Evolutionary conservation across 2,113 vertebrate genomes (phyloP).

Genomic region (Malurus alboscapulatus): DNA sequence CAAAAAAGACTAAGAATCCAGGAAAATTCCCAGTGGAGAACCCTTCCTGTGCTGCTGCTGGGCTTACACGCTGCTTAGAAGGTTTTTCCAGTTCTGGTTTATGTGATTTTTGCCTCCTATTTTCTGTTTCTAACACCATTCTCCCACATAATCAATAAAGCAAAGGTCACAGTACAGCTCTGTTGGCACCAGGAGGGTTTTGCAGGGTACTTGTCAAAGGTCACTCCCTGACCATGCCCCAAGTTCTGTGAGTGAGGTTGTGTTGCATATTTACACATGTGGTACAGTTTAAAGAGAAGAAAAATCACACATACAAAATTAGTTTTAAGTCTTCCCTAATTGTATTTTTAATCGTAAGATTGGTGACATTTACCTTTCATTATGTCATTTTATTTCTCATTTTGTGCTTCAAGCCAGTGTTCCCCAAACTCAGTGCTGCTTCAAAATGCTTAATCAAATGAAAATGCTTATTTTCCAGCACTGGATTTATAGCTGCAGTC

Average conservation of each 20-base stretch:
- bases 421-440: neutral
- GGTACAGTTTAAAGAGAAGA: neutral
- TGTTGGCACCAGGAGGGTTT: neutral
- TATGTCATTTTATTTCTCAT: conserved; percentile 1
- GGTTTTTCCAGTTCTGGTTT: neutral
- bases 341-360: conserved; percentile 44
- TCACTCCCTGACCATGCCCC: neutral
- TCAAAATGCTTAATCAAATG: conserved; percentile 50
- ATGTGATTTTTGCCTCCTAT: neutral
- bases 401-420: neutral
- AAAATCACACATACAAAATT: neutral
- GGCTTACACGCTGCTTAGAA: neutral
- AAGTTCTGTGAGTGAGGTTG: neutral
- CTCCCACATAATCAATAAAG: neutral
- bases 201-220: neutral
- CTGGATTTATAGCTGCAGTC: neutral
- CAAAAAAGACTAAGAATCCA: neutral
- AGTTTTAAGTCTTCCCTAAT: neutral
- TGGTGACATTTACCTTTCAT: conserved; percentile 24
- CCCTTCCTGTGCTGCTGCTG: neutral
- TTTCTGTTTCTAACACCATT: neutral
- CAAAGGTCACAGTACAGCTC: neutral
- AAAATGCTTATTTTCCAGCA: neutral
- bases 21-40: neutral
- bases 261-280: neutral